Evolutionary conservation across 2,113 vertebrate species (phyloP).

Genomic region (Silurus asotus): DNA sequence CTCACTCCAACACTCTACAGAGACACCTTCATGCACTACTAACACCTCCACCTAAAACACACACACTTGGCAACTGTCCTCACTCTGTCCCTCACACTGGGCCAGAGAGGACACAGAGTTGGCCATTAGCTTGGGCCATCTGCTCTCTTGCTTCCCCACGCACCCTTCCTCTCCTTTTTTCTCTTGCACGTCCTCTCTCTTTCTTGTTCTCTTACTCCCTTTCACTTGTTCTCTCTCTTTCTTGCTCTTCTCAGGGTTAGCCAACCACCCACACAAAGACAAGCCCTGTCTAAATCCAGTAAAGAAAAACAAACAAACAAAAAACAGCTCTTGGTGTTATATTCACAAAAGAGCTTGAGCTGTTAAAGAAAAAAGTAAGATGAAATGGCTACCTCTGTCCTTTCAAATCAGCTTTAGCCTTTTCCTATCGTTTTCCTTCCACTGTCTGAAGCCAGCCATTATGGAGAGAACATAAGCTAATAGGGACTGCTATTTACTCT

Average conservation of each 20-base stretch:
- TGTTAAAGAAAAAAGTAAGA: slow-evolving; percentile 16
- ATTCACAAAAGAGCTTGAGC: slow-evolving; percentile 23
- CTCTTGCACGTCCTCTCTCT: slow-evolving; percentile 20
- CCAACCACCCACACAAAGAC: slow-evolving; percentile 34
- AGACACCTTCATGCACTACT: slow-evolving; percentile 35
- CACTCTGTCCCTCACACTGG: slow-evolving; percentile 45
- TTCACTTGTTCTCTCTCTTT: slow-evolving; percentile 22
- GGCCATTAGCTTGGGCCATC: slow-evolving; percentile 48
- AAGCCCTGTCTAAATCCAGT: slow-evolving; percentile 35
- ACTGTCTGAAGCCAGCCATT: slow-evolving; percentile 19
- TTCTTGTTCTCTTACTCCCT: slow-evolving; percentile 29
- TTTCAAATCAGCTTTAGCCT: neutral
- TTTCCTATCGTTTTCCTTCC: neutral
- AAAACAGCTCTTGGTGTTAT: slow-evolving; percentile 21
- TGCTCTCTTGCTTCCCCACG: slow-evolving; percentile 36
- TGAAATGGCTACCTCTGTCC: slow-evolving; percentile 1
- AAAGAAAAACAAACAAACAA: slow-evolving; percentile 11
- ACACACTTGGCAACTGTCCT: slow-evolving; percentile 42
- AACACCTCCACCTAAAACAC: slow-evolving; percentile 21
- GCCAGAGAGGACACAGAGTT: slow-evolving; percentile 50
- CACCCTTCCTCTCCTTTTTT: neutral
- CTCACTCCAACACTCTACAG: neutral
- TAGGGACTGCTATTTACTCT: neutral
- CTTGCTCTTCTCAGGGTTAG: slow-evolving; percentile 36
- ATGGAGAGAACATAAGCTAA: slow-evolving; percentile 27